Evolutionary conservation across 2,797 vertebrate species (phyloP).

Genomic region (Caiman crocodilus): DNA sequence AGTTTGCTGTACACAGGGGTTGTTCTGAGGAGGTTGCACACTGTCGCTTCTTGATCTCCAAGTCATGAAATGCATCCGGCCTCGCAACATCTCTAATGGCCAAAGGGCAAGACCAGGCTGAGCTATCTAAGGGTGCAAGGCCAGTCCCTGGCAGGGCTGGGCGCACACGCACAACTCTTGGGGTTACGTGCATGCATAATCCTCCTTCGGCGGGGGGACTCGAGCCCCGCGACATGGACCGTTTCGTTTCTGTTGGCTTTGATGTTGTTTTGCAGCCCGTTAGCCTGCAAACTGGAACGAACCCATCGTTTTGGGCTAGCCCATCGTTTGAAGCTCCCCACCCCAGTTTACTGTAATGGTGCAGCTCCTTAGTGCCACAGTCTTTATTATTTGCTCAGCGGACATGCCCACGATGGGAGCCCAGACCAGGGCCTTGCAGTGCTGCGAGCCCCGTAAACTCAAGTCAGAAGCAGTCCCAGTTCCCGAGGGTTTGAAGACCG

Average conservation of each 20-base stretch:
- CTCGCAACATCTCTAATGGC: neutral
- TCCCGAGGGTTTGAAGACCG: constrained; percentile 18
- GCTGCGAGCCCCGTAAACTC: constrained; percentile 31
- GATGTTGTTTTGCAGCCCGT: neutral
- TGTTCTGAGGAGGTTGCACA: too few relatives aligned
- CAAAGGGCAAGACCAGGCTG: neutral
- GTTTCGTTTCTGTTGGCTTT: neutral
- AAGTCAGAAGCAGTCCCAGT: constrained; percentile 17
- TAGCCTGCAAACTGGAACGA: neutral
- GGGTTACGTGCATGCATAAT: neutral
- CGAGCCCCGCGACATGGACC: neutral
- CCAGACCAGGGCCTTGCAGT: neutral
- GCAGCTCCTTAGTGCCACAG: neutral
- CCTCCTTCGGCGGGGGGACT: neutral
- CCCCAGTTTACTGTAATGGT: neutral
- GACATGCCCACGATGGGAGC: neutral
- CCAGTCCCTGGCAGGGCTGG: neutral
- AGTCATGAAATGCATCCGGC: neutral
- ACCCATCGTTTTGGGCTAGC: neutral
- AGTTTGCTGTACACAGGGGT: too few relatives aligned
- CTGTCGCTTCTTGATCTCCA: neutral
- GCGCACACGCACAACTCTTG: neutral
- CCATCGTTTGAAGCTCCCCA: constrained; percentile 14
- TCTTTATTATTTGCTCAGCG: neutral
- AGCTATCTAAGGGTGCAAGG: neutral